phyloP scores from a whole-genome alignment of 2,113 vertebrate genomes.

The Gyps fulvus region DNA sequence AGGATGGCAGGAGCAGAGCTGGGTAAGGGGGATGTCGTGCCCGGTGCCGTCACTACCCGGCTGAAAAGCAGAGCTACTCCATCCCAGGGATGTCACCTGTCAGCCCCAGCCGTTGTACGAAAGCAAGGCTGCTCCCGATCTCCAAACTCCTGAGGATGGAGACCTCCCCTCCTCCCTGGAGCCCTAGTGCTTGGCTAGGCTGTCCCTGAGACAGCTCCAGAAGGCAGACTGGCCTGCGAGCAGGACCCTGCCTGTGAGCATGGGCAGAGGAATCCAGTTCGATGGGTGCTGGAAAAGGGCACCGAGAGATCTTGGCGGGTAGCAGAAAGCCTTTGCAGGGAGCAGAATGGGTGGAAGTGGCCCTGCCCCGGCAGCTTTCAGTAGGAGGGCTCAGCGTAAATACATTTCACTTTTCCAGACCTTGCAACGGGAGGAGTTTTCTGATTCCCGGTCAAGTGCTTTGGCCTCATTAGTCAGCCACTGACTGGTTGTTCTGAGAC shows the following conservation, averaged over 20 bases:
- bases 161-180: background rate
- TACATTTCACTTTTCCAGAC: background rate
- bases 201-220: background rate
- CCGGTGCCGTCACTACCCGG: fast-evolving
- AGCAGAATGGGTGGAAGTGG: background rate
- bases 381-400: background rate
- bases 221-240: background rate
- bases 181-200: background rate
- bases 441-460: background rate
- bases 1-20: background rate
- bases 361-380: background rate
- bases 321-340: background rate
- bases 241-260: background rate
- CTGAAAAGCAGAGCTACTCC: background rate
- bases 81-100: background rate
- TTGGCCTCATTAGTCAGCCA: background rate
- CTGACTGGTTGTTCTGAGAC: background rate
- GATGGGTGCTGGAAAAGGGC: background rate
- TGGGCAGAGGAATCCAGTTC: background rate
- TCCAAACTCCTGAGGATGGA: background rate
- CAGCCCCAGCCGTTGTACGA: fast-evolving
- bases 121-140: background rate
- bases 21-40: background rate
- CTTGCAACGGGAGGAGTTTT: background rate
- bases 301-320: fast-evolving